A percentile compares a stretch with the other conserved stretches of the same genome.
phyloP scores from a whole-genome alignment of 2,888 invertebrate species.

The Nomada goodeniana region DNA sequence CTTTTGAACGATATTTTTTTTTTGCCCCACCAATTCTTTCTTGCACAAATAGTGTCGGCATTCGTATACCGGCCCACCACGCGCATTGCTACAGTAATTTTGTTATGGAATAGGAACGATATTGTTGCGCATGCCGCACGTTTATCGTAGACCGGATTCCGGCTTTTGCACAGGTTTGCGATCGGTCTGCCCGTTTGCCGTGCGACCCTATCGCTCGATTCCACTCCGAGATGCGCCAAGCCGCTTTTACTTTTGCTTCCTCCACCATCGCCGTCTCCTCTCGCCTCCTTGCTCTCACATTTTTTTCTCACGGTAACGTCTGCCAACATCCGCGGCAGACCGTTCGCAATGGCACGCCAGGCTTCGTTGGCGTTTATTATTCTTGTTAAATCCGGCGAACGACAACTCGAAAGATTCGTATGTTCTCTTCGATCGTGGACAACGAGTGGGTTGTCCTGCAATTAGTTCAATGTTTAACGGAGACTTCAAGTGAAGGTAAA shows the following conservation, averaged over 20 bases:
- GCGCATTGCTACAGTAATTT: not conserved
- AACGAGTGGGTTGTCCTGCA: no score
- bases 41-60: not conserved
- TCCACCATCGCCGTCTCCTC: slow-evolving; percentile 38
- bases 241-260: slow-evolving; percentile 57
- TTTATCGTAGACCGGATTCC: slow-evolving; percentile 30
- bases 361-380: not conserved
- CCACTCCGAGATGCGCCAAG: slow-evolving; percentile 34
- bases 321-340: not conserved
- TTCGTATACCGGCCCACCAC: not conserved
- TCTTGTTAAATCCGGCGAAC: not conserved
- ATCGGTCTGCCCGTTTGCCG: slow-evolving; percentile 40
- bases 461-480: no score
- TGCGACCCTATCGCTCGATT: slow-evolving; percentile 31
- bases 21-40: not conserved
- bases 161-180: slow-evolving; percentile 38
- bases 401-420: not conserved
- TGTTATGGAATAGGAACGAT: not conserved
- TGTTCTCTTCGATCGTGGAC: not conserved
- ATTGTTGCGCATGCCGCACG: slow-evolving; percentile 21
- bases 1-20: no score
- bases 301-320: slow-evolving; percentile 48
- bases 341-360: not conserved
- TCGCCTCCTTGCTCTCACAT: slow-evolving; percentile 1
- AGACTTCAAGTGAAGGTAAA: no score